Conservation (phyloP, 2,797 vertebrate genomes). For the Luscinia megarhynchos region DNA sequence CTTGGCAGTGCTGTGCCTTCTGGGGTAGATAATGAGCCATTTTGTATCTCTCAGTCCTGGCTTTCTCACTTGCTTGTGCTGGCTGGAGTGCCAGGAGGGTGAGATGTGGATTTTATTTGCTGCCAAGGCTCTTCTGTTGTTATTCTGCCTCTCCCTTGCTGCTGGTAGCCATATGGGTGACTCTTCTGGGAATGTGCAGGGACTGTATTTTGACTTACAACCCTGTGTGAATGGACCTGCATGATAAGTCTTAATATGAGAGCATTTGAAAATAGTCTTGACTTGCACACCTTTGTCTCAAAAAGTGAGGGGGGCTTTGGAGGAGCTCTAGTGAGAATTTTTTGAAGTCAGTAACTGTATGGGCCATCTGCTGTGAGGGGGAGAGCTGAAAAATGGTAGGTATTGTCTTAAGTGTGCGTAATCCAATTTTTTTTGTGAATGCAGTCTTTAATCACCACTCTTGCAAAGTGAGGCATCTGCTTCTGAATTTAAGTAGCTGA, state of each 20-base stretch:
- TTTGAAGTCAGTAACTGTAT: constrained; percentile 27
- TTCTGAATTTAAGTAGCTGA: constrained; percentile 68
- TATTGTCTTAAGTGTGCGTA: constrained; percentile 69
- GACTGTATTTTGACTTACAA: not conserved
- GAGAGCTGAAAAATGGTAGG: constrained; percentile 36
- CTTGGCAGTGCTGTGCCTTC: constrained; percentile 22
- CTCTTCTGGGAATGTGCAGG: not conserved
- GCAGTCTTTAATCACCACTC: constrained; percentile 59
- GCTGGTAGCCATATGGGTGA: not conserved
- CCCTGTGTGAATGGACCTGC: not conserved
- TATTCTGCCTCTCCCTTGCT: not conserved
- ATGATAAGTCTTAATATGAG: not conserved
- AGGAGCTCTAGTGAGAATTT: not conserved
- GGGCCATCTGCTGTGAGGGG: constrained; percentile 41
- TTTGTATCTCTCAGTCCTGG: not conserved
- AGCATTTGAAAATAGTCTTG: not conserved
- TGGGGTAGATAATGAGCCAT: constrained; percentile 31
- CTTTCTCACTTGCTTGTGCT: constrained; percentile 6
- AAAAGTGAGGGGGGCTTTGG: not conserved
- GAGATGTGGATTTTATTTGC: constrained; percentile 6
- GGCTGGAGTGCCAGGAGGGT: not conserved
- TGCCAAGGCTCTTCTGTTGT: not conserved
- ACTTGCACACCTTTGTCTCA: not conserved
- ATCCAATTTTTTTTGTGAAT: constrained; percentile 51
- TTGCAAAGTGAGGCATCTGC: constrained; percentile 67